Evolutionary conservation across 2,888 invertebrate species (phyloP), one percentile per base, ranked within the genome.

Genomic region (Synanthedon vespiformis): DNA sequence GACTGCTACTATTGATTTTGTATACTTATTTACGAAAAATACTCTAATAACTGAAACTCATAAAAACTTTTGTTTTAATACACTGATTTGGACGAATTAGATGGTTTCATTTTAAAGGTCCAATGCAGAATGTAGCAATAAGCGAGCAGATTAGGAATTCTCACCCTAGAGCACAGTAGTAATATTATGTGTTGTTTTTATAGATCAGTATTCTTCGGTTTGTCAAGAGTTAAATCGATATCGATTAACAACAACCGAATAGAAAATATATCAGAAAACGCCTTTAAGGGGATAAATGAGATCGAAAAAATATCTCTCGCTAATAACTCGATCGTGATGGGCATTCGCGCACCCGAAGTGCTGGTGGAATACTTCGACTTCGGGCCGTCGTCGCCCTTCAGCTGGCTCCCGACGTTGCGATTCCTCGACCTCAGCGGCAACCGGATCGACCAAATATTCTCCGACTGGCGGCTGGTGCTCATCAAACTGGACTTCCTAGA

Each of bases 381-480:
- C 13, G 50, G 50, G 34, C 8, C 12, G 16, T 62, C 58, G 2
- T 40, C 64, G 1, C 50, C 50, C 11, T 65, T 72, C 54, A 48
- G 57, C 5, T 58, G 54, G 0, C 62, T 68, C 0, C 0, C 4
- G 0, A 13, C 48, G 3, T 53, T 71, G 18, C 49, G 40, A 8
- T 10, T 48, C 1, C 52, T 70, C 0, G 53, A 61, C 10, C 58
- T 72, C 1, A 54, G 59, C 12, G 40, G 57, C 40, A 74, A 74
- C 52, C 49, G 12, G 2, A 52, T 73, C 8, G 14, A n/a, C 0
- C 1, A 49, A 0, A 51, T 72, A 3, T 54, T 59, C 2, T 50
- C 55, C 41, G 63, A 63, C 56, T 60, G 63, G 59, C 50, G 27
- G 12, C 48, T 48, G 10, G 10, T 10, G 5, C 47, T 49, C n/a